A percentile compares a stretch with the other conserved stretches of the same genome.
Evolutionary conservation across 2,113 vertebrate genomes (phyloP).

Genomic region (Cynopterus brachyotis): DNA sequence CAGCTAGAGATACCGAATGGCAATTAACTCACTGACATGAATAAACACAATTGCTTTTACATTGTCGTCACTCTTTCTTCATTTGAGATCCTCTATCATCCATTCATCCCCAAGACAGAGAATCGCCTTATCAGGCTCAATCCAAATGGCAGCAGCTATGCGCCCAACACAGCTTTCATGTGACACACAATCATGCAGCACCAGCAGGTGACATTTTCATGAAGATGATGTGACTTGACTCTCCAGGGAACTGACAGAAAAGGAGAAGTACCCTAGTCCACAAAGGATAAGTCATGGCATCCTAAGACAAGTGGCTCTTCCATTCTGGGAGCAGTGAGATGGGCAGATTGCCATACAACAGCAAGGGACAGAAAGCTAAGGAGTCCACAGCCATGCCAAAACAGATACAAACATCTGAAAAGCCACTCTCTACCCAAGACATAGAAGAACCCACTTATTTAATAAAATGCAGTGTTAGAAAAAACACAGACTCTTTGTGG

Average conservation of each 20-base stretch:
- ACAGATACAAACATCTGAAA: background rate
- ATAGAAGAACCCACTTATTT: background rate
- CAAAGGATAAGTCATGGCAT: background rate
- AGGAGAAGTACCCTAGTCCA: background rate
- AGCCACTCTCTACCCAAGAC: background rate
- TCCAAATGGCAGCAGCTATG: background rate
- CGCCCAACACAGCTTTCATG: rapidly evolving
- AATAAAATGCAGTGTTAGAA: background rate
- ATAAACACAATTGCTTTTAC: background rate
- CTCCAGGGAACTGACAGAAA: background rate
- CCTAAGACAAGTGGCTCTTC: background rate
- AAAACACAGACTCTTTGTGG: background rate
- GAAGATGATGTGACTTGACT: background rate
- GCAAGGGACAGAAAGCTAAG: background rate
- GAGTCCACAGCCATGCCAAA: background rate
- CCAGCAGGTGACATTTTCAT: background rate
- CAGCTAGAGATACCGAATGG: background rate
- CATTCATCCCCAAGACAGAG: background rate
- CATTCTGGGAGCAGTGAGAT: background rate
- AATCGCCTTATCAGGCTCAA: background rate
- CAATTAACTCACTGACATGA: background rate
- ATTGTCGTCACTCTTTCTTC: background rate
- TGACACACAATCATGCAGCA: background rate
- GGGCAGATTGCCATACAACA: background rate
- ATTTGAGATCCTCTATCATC: background rate